These are phyloP conservation scores for Lapara coniferarum DNA, from an alignment of 2,888 invertebrate species.

Conservation along the genomic window DNA sequence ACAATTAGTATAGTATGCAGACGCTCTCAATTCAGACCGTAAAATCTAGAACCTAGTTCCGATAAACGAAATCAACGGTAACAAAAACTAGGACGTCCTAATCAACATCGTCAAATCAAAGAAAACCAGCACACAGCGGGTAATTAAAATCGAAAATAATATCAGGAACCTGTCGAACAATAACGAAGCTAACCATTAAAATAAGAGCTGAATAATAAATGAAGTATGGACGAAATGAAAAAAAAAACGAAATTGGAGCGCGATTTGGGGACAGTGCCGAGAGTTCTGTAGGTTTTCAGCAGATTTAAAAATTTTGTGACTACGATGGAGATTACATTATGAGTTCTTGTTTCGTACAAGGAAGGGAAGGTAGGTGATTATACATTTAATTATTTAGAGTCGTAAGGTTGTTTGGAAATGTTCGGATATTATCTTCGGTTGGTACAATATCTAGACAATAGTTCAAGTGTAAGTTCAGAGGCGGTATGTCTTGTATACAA, in stretches of 20 bases:
- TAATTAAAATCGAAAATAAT: conserved; percentile 78
- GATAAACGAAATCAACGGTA: background rate
- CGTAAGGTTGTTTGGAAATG: too few species aligned
- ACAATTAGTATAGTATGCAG: too few species aligned
- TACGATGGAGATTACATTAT: background rate
- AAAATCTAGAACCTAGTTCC: too few species aligned
- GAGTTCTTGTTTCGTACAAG: background rate
- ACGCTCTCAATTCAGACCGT: too few species aligned
- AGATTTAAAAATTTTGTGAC: background rate
- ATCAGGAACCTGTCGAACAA: conserved; percentile 69
- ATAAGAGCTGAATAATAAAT: conserved; percentile 81
- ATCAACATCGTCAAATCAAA: conserved; percentile 52
- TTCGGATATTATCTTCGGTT: too few species aligned
- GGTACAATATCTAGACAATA: too few species aligned
- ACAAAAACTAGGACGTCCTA: conserved; percentile 34
- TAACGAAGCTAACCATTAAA: conserved; percentile 82
- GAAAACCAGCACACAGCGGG: conserved; percentile 56
- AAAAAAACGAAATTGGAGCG: conserved; percentile 45
- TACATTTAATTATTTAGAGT: too few species aligned
- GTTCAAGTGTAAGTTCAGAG: too few species aligned
- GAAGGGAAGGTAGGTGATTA: background rate
- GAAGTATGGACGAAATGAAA: conserved; percentile 66
- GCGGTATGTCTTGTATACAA: too few species aligned
- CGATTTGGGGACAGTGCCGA: background rate
- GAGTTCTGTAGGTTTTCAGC: conserved; percentile 16